phyloP scores from a whole-genome alignment of 2,888 invertebrate genomes.

The Clistopyga incitator region DNA sequence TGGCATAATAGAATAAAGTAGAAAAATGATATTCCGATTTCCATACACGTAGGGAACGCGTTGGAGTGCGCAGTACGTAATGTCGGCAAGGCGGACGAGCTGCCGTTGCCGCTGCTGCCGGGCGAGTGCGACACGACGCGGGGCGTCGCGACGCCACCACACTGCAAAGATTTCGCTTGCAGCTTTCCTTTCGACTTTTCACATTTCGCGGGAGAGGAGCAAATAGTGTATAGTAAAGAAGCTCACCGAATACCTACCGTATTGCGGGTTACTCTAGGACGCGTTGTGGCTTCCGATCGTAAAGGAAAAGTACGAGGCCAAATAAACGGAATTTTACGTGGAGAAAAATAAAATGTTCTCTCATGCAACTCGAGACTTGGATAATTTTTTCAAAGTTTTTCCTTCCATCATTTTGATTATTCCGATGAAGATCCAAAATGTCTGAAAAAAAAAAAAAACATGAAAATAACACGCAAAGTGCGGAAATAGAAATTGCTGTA shows the following conservation, averaged over 20 bases:
- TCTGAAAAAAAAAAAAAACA: no score
- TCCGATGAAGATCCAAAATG: background rate
- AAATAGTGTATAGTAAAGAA: conserved; percentile 29
- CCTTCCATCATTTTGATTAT: background rate
- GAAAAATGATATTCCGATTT: conserved; percentile 60
- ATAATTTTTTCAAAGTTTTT: background rate
- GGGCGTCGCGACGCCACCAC: conserved; percentile 46
- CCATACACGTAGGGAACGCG: conserved; percentile 62
- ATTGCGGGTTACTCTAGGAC: background rate
- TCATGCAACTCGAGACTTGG: background rate
- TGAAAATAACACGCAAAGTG: no score
- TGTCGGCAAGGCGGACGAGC: conserved; percentile 50
- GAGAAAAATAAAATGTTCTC: background rate
- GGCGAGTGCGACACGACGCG: conserved; percentile 30
- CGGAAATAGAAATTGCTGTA: no score
- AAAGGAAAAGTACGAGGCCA: background rate
- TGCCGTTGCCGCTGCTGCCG: background rate
- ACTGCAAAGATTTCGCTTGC: conserved; percentile 45
- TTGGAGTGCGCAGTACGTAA: conserved; percentile 46
- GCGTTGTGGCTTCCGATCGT: background rate
- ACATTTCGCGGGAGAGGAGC: conserved; percentile 39
- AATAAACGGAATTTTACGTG: background rate
- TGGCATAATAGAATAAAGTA: conserved; percentile 67
- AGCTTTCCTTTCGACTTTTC: conserved; percentile 61
- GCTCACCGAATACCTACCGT: background rate